Base-by-base conservation (phyloP, 2,113 vertebrate genomes). In the Nyctereutes procyonoides region DNA sequence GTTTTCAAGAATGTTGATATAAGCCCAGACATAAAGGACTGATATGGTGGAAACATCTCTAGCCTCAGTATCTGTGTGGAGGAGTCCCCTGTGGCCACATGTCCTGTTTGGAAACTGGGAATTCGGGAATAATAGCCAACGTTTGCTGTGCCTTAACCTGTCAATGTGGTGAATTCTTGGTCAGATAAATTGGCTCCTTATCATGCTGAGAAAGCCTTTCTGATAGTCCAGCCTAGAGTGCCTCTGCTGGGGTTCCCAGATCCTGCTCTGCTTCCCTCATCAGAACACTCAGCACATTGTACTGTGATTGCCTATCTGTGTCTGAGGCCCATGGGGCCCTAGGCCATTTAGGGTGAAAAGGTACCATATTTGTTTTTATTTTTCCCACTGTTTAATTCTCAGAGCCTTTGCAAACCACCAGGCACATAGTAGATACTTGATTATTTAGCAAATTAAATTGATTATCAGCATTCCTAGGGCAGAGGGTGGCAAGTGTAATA, bases 391-490 rank as follows among this genome's bases (percentile, higher is more conserved):
- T 90, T 73, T 30, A 62, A 22, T 51, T 30, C 13, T 56, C 55
- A 86, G 65, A 85, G 43, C 24, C 19, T 55, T 55, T 48, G 9
- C 56, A 76, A 1, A 38, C 14, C 8, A 28, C 28, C 71, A 93
- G 30, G n/a, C 32, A 62, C 16, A 20, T n/a, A 35, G 12, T 35
- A 93, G 20, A 32, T 51, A 83, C 19, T 26, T 28, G 2, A 62
- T 80, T 84, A 53, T 53, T 94, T 92, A 88, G 28, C 30, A 48
- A 30, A 65, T 77, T 93, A 62, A 94, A 77, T 71, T 80, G 51
- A 92, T 38, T 35, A 69, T 62, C 69, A 90, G 28, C 35, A 51
- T 88, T 63, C 16, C 32, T 88, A 35, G 55, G 71, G 55, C 51
- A 20, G 38, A 90, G 3, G 13, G 1, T 85, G 5, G 24, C 56